These are phyloP conservation scores for Araneus ventricosus DNA, from an alignment of 1,140 invertebrate species.

Conservation along the genomic window DNA sequence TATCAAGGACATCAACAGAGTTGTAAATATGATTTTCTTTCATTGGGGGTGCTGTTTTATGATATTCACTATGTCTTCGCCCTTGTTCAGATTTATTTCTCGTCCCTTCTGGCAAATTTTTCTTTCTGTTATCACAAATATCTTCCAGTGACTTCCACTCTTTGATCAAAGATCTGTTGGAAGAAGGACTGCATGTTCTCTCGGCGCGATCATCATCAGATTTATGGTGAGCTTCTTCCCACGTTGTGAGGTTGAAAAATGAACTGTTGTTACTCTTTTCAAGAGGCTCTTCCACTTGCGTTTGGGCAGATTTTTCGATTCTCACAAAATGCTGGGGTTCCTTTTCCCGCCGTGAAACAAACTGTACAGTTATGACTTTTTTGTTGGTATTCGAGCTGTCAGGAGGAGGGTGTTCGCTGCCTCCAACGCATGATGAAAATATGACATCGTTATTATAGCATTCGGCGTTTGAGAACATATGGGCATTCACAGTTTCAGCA, in stretches of 20 bases:
- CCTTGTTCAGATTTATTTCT: neutral
- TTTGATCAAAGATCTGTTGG: neutral
- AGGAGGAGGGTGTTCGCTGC: neutral
- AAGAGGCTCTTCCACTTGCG: neutral
- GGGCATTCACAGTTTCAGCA: constrained; percentile 3
- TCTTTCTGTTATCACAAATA: constrained; percentile 28
- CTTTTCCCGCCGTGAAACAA: neutral
- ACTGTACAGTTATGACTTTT: constrained; percentile 54
- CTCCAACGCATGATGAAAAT: neutral
- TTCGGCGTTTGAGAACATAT: constrained; percentile 3
- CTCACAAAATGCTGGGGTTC: neutral
- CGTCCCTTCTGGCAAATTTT: neutral
- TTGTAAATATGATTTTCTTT: constrained; percentile 20
- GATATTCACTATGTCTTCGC: neutral
- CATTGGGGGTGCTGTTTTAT: neutral
- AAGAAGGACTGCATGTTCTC: neutral
- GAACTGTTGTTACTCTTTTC: neutral
- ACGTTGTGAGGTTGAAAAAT: constrained; percentile 65
- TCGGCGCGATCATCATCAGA: neutral
- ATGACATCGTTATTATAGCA: constrained; percentile 65
- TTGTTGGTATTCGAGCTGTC: neutral
- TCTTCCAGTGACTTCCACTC: constrained; percentile 56
- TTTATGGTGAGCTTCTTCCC: constrained; percentile 66
- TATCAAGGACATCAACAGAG: constrained; percentile 39
- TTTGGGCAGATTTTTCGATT: neutral